A percentile compares a stretch with the other conserved stretches of the same genome.
phyloP scores from a whole-genome alignment of 2,797 vertebrate species.

The Megaceryle alcyon region DNA sequence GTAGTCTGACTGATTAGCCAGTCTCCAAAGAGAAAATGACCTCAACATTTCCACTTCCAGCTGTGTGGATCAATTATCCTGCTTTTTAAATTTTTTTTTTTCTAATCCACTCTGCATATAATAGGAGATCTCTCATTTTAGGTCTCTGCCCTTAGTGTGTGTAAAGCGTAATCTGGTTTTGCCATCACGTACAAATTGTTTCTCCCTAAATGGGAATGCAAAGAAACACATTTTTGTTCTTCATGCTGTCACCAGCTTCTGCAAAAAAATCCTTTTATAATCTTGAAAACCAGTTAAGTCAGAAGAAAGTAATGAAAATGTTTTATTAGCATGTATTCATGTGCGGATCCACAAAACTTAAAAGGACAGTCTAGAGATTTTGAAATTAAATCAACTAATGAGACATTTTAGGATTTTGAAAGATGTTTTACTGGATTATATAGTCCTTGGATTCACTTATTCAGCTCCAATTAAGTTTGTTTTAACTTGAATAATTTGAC shows the following conservation, averaged over 20 bases:
- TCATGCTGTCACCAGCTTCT: constrained; percentile 30
- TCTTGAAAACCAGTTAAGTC: constrained; percentile 34
- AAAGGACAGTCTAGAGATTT: not conserved
- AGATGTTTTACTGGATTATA: not conserved
- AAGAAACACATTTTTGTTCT: constrained; percentile 43
- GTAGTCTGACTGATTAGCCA: constrained; percentile 53
- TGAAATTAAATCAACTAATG: not conserved
- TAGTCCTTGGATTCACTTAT: not conserved
- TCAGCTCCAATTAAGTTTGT: not conserved
- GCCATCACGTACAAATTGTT: constrained; percentile 18
- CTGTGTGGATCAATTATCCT: constrained; percentile 59
- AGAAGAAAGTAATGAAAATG: not conserved
- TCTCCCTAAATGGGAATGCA: constrained; percentile 33
- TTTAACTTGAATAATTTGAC: not conserved
- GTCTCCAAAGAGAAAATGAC: constrained; percentile 65
- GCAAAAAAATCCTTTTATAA: constrained; percentile 26
- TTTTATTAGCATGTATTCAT: not conserved
- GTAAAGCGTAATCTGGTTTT: constrained; percentile 49
- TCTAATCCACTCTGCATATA: constrained; percentile 1
- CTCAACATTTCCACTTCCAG: constrained; percentile 64
- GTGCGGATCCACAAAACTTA: not conserved
- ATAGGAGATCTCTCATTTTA: constrained; percentile 55
- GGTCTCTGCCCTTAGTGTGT: constrained; percentile 14
- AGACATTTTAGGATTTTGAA: not conserved
- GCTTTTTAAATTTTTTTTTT: not conserved